Conservation (phyloP, 2,888 invertebrate genomes). For the Volucella inflata region DNA sequence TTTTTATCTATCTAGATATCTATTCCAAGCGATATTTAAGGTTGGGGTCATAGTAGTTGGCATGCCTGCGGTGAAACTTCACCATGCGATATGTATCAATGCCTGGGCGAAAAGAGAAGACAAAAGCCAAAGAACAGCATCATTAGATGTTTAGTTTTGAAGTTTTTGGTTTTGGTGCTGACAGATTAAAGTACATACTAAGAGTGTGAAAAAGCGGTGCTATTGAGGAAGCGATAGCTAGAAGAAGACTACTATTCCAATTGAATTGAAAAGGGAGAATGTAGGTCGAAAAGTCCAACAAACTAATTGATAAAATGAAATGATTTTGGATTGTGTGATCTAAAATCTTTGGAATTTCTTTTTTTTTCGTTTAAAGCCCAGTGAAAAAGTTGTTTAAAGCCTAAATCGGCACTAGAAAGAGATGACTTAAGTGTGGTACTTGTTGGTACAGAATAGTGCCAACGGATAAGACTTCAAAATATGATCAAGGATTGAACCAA, state of each 20-base stretch:
- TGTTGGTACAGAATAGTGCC: too few relatives aligned
- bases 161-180: slow-evolving; percentile 20
- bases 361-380: too few relatives aligned
- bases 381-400: too few relatives aligned
- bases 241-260: neutral
- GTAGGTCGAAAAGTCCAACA: too few relatives aligned
- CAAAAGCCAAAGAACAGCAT: slow-evolving; percentile 33
- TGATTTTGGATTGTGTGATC: too few relatives aligned
- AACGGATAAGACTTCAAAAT: too few relatives aligned
- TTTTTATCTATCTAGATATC: neutral
- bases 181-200: slow-evolving; percentile 28
- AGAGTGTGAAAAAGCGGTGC: slow-evolving; percentile 12
- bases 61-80: slow-evolving; percentile 82
- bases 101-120: slow-evolving; percentile 78
- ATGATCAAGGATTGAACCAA: too few relatives aligned
- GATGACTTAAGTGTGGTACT: too few relatives aligned
- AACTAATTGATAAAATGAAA: too few relatives aligned
- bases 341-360: too few relatives aligned
- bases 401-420: too few relatives aligned
- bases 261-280: neutral
- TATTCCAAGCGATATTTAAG: slow-evolving; percentile 81
- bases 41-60: slow-evolving; percentile 81
- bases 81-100: slow-evolving; percentile 83
- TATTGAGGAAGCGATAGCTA: neutral
- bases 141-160: slow-evolving; percentile 36